Base-by-base conservation (phyloP, 64 coral and sea anemone species). In the Montipora cactus region DNA sequence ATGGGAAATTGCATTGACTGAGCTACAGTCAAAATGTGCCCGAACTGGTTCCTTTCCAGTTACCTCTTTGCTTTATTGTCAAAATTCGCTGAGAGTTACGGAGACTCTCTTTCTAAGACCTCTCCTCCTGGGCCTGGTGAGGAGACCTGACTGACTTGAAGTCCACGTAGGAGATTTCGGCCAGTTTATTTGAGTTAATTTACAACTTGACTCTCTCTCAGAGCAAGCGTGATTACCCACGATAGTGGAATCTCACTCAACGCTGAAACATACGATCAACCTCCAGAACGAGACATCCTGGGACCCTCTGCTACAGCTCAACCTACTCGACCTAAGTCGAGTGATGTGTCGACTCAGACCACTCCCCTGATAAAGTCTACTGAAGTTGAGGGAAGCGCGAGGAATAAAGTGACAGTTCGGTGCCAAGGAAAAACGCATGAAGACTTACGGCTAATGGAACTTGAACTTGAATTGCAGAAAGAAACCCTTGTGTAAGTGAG, bases 381-480 rank as follows among this genome's bases (percentile, higher is more conserved):
- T 11, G 46, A 90, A 73, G 28, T 20, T 16, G 22, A 64, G 2
- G 51, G 55, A 47, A 20, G 57, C 8, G 10, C 2, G 16, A 73
- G 8, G 64, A 8, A 44, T 3, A 47, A 59, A 49, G 67, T 3
- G 4, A 51, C 14, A 49, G 18, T 67, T 79, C 59, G 70, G 16
- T 9, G 23, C 5, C 37, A 55, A 46, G 79, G 5, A 20, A 57
- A 89, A 12, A 55, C 87, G 28, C 45, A 21, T 2, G 57, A n/a
- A 74, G 21, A 82, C 45, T 47, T 91, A 3, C 9, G 20, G 49
- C n/a, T 76, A 19, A 45, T 22, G 47, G 28, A 37, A 37, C 28
- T 37, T 37, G 80, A 84, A 25, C 51, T 92, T 10, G 90, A 92
- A 74, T n/a, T 92, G 1, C 44, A 92, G 70, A 92, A 61, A 46